Conservation (phyloP, 2,888 invertebrate genomes). For the Netelia inedita region DNA sequence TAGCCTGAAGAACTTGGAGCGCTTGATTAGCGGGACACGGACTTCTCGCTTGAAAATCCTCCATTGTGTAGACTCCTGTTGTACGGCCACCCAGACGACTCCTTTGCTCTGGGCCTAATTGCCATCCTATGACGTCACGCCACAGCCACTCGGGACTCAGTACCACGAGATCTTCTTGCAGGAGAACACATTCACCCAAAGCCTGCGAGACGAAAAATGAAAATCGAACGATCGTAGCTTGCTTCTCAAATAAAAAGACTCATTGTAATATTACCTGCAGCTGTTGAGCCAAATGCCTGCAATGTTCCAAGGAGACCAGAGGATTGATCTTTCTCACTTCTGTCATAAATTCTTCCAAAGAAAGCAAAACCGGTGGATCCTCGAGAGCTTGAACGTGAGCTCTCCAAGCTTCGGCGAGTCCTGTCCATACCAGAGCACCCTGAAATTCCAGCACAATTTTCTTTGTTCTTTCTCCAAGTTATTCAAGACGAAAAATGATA, state of each 20-base stretch:
- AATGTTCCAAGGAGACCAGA: slow-evolving; percentile 82
- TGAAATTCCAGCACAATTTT: slow-evolving; percentile 73
- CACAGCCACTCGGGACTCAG: slow-evolving; percentile 90
- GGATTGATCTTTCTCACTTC: slow-evolving; percentile 83
- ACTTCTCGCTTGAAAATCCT: slow-evolving; percentile 91
- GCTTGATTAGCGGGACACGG: slow-evolving; percentile 90
- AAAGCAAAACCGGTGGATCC: slow-evolving; percentile 81
- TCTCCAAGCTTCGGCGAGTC: slow-evolving; percentile 83
- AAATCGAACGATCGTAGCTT: background rate
- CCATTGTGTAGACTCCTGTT: slow-evolving; percentile 90
- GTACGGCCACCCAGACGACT: slow-evolving; percentile 86
- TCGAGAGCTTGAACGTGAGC: slow-evolving; percentile 80
- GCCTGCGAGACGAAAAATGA: slow-evolving; percentile 83
- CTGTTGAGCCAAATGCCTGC: slow-evolving; percentile 81
- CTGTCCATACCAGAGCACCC: slow-evolving; percentile 83
- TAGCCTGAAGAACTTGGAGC: slow-evolving; percentile 89
- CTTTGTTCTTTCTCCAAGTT: slow-evolving; percentile 55
- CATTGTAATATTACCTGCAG: slow-evolving; percentile 77
- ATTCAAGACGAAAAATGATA: background rate
- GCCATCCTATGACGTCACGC: slow-evolving; percentile 88
- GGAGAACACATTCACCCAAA: slow-evolving; percentile 86
- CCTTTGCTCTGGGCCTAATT: slow-evolving; percentile 87
- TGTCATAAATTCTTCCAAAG: slow-evolving; percentile 79
- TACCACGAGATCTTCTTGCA: slow-evolving; percentile 88
- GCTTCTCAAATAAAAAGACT: no score